These are phyloP conservation scores for Aurelia aurita DNA, from an alignment of 30 jellyfish, hydroid and myxozoan species.

Conservation along the genomic window DNA sequence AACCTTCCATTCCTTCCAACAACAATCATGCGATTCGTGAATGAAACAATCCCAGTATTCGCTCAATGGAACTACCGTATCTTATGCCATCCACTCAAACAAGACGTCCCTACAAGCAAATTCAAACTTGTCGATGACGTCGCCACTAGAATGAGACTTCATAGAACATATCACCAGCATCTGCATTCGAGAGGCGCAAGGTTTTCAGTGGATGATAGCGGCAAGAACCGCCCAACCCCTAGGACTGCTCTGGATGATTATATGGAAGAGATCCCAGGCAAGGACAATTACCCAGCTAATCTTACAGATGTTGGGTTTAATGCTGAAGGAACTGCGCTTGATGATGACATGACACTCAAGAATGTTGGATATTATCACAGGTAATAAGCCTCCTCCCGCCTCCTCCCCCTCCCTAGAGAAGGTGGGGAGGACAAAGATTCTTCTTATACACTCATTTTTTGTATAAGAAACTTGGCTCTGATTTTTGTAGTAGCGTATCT, in stretches of 20 bases:
- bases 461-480: no score
- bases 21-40: conserved; percentile 77
- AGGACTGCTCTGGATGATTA: conserved; percentile 70
- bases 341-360: conserved; percentile 25
- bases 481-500: no score
- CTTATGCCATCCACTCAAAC: conserved; percentile 77
- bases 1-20: conserved; percentile 94
- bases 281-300: conserved; percentile 81
- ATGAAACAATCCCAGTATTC: conserved; percentile 78
- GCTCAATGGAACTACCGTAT: conserved; percentile 98
- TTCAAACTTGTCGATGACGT: conserved; percentile 84
- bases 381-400: not conserved
- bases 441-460: no score
- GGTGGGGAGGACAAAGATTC: no score
- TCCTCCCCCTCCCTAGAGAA: no score
- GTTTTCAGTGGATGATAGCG: conserved; percentile 68
- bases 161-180: conserved; percentile 45
- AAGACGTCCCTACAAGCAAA: conserved; percentile 74
- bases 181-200: conserved; percentile 86
- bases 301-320: conserved; percentile 72
- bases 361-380: conserved; percentile 85
- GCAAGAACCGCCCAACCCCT: conserved; percentile 47
- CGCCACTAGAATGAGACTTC: conserved; percentile 75
- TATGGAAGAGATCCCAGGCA: conserved; percentile 98
- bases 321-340: conserved; percentile 76